Conservation (phyloP, 2,888 invertebrate genomes). For the Pachycephus smyrnensis region DNA sequence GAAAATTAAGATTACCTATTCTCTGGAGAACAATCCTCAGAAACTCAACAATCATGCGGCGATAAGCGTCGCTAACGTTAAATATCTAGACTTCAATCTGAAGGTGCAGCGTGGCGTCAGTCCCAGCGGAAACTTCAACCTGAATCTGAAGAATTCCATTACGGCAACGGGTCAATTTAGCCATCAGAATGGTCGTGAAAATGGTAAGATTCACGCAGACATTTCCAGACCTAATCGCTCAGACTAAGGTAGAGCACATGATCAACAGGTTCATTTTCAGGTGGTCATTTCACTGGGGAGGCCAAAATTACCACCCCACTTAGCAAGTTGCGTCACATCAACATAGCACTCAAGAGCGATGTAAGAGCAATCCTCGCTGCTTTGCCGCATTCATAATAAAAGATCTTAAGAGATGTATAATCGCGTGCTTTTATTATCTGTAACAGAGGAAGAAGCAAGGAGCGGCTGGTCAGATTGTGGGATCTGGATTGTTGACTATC, state of each 20-base stretch:
- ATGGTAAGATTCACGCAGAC: conserved; percentile 71
- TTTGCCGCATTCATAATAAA: too few relatives aligned
- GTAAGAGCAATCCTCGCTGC: too few relatives aligned
- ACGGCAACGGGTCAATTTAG: conserved; percentile 75
- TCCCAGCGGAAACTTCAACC: conserved; percentile 70
- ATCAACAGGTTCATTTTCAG: too few relatives aligned
- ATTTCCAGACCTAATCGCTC: conserved; percentile 69
- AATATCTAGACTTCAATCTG: conserved; percentile 71
- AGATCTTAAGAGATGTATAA: too few relatives aligned
- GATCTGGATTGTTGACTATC: too few relatives aligned
- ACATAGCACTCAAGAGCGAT: too few relatives aligned
- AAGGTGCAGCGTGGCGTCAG: conserved; percentile 67
- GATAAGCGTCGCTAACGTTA: conserved; percentile 67
- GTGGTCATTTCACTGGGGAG: too few relatives aligned
- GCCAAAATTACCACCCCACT: too few relatives aligned
- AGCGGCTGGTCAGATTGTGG: too few relatives aligned
- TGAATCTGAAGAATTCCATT: conserved; percentile 73
- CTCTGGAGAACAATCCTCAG: conserved; percentile 65
- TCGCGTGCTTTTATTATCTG: too few relatives aligned
- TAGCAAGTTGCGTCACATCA: too few relatives aligned
- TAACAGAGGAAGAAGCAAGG: too few relatives aligned
- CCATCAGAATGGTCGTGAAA: conserved; percentile 76
- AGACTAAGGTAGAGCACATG: conserved; percentile 28
- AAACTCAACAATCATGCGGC: conserved; percentile 71
- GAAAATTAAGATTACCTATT: conserved; percentile 70